Conservation (phyloP, 2,797 vertebrate genomes). For the Erithacus rubecula region DNA sequence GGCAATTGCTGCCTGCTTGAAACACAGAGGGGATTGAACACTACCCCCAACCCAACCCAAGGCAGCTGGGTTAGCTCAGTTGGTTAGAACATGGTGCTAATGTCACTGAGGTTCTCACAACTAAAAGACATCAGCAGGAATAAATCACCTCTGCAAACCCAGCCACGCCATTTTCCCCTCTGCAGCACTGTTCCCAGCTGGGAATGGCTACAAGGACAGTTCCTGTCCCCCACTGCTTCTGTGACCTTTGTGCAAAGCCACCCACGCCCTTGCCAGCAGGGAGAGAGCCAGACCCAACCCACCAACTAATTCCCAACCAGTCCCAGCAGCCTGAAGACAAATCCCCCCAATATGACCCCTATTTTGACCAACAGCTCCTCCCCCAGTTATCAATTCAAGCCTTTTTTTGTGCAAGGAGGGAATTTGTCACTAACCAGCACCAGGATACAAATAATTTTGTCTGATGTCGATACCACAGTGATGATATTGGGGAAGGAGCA, state of each 20-base stretch:
- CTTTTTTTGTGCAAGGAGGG: background rate
- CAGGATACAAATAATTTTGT: background rate
- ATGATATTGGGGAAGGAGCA: background rate
- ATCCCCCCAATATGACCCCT: background rate
- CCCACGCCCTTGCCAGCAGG: fast-evolving
- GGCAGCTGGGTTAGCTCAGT: background rate
- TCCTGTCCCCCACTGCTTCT: fast-evolving
- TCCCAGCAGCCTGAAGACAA: background rate
- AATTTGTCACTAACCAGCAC: background rate
- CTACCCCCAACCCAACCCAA: background rate
- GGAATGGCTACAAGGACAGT: fast-evolving
- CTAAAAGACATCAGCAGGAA: background rate
- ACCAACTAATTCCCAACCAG: background rate
- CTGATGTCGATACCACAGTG: fast-evolving
- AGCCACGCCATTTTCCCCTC: background rate
- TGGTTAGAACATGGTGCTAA: background rate
- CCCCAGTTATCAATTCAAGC: background rate
- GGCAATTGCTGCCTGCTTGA: background rate
- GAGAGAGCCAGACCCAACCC: fast-evolving
- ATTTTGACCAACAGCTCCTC: background rate
- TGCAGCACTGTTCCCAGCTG: background rate
- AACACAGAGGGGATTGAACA: background rate
- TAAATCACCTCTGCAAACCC: background rate
- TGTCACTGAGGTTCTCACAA: background rate
- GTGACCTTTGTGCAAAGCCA: background rate